Evolutionary conservation across 2,113 vertebrate genomes (phyloP).

Genomic region (Toxotes jaculatrix): DNA sequence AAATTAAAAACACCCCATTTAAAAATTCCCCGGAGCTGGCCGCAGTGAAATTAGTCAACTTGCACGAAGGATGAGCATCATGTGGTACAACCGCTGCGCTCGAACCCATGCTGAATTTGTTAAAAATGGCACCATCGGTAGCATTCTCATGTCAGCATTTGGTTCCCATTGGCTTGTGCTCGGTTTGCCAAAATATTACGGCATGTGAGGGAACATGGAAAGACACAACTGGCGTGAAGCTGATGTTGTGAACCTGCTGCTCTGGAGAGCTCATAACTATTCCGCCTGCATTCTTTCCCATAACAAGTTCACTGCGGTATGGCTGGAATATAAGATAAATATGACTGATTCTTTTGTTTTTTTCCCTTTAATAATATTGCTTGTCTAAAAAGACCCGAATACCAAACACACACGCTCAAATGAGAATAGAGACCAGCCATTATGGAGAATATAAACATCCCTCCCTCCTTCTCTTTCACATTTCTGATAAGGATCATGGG

Average conservation of each 20-base stretch:
- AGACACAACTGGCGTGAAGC: conserved; percentile 10
- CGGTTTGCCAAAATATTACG: conserved; percentile 12
- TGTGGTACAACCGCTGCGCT: conserved; percentile 17
- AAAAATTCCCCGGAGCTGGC: conserved; percentile 28
- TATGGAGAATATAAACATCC: conserved; percentile 75
- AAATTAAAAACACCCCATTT: conserved; percentile 62
- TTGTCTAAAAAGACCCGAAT: conserved; percentile 56
- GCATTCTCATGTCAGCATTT: conserved; percentile 40
- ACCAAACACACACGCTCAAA: conserved; percentile 60
- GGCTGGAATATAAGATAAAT: conserved; percentile 63
- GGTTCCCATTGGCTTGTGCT: conserved; percentile 24
- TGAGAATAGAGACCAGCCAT: conserved; percentile 62
- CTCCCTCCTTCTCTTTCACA: conserved; percentile 66
- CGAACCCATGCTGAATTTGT: conserved; percentile 41
- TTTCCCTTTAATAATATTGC: conserved; percentile 44
- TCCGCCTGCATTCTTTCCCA: conserved; percentile 31
- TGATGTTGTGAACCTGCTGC: conserved; percentile 40
- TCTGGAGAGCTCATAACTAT: conserved; percentile 49
- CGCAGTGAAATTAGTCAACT: conserved; percentile 47
- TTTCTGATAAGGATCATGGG: conserved; percentile 78
- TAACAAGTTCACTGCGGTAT: conserved; percentile 49
- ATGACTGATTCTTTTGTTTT: conserved; percentile 41
- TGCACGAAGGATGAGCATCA: conserved; percentile 41
- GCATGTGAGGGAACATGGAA: conserved; percentile 18
- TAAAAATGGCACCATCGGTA: conserved; percentile 24